Base-by-base conservation (phyloP, 2,888 invertebrate genomes). In the Helleia helle region DNA sequence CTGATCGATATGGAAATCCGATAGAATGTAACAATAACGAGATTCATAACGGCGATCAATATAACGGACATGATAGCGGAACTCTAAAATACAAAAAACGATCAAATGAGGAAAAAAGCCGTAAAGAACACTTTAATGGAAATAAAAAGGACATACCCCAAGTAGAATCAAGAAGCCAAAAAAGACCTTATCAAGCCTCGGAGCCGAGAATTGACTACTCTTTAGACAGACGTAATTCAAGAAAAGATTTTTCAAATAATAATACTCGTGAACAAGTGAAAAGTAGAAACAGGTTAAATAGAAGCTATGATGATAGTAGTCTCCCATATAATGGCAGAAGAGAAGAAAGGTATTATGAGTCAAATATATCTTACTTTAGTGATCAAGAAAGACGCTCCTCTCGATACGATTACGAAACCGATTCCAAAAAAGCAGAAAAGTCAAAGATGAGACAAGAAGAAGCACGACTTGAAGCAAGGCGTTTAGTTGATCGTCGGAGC, bases 361-460 rank as follows among this genome's bases (percentile, higher is more conserved):
- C 83, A 3, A 83, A 84, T 46, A 83, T 84, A 56, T 84, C 84
- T 42, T 70, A 86, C 60, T 76, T 86, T 55, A 72, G 79, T 51
- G 81, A 79, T 47, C 75, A 81, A 60, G 77, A 77, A 48, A 58
- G 72, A 42, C 69, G 72, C 18, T 63, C 70, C 4, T 85, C 79
- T 3, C 64, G 75, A 28, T 85, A 81, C 48, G 85, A 83, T 59
- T 73, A 86, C 48, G 86, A 86, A 56, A 86, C 86, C 5, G 86
- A 86, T 60, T 86, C 86, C 1, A 86, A 85, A 47, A 86, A 86
- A 58, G 86, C 86, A 1, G 86, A 85, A 43, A 86, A 86, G 48
- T 75, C 79, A 14, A 86, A 86, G 54, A 75, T 83, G 38, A 71
- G 83, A 12, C 83, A 83, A 48, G 86, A 86, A 53, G 84, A 84